Percentiles rank a stretch among this genome's conserved stretches.
phyloP scores from a whole-genome alignment of 2,888 invertebrate species.

The Acanthosepion lycidas region DNA sequence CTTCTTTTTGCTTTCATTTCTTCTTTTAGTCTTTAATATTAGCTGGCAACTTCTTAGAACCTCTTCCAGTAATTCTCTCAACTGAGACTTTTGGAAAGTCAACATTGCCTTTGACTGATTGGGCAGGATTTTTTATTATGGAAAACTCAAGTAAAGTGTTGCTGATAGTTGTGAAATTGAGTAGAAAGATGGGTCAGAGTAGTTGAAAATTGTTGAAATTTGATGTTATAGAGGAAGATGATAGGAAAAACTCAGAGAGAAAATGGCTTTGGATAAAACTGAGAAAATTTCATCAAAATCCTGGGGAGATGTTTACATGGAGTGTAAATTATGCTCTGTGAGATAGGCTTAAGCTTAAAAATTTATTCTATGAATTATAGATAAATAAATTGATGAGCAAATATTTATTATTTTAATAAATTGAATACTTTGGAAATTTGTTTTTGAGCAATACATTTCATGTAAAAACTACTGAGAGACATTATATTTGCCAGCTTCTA shows the following conservation, averaged over 20 bases:
- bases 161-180: not conserved
- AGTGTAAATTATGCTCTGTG: not conserved
- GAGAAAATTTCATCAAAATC: not conserved
- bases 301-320: not conserved
- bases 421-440: too few species aligned
- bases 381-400: too few species aligned
- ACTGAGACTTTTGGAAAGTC: slow-evolving; percentile 13
- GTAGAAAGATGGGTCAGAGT: not conserved
- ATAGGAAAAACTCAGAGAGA: not conserved
- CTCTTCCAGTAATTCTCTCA: not conserved
- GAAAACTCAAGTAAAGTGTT: not conserved
- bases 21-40: not conserved
- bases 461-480: too few species aligned
- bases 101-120: not conserved
- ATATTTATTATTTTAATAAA: too few species aligned
- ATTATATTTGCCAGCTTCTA: too few species aligned
- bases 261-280: not conserved
- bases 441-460: too few species aligned
- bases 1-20: not conserved
- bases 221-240: not conserved
- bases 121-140: not conserved
- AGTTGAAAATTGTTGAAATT: not conserved
- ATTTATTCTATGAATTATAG: not conserved
- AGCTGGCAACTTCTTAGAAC: not conserved
- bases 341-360: not conserved